Evolutionary conservation across 2,797 vertebrate genomes (phyloP), one percentile per base, ranked within the genome.

Genomic region (Phalanger gymnotis): DNA sequence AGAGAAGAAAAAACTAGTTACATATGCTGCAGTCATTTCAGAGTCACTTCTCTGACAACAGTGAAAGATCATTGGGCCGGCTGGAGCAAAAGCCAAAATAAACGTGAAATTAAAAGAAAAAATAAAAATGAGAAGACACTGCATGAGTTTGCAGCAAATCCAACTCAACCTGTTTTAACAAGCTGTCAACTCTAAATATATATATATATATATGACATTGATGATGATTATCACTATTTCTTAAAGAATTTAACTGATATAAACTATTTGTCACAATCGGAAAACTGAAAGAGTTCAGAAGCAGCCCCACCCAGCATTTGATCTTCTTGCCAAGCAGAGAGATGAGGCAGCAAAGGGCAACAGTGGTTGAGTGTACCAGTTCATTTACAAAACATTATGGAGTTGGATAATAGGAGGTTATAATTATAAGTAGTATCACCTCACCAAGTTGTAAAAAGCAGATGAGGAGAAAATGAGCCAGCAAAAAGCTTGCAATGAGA

Each of bases 351-450:
- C 73, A 47, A 87, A 51, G 40, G 22, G 22, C 40, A 87, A 87
- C 22, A 87, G 27, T 51, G 22, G 25, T 87, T 47, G 73, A 87
- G 40, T 1, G 1, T 51, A 51, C 22, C 40, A 87, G 40, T 87
- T 87, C 40, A 87, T 87, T 87, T 87, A 87, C 73, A 87, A 87
- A 87, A 87, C 73, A 87, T 87, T 87, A 87, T 87, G 40, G 40
- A 87, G 9, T 28, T 51, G 40, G 25, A 27, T 87, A 28, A 51
- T 19, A 47, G 40, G 40, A 47, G 40, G 40, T 51, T 87, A 87
- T 87, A 47, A 87, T 47, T 87, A 47, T 87, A 87, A 81, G 19
- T 40, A 87, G 9, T 87, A 47, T 87, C 40, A 87, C 40, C 40
- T 81, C 73, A 81, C 40, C 73, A 27, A 81, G 40, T 87, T 87